These are phyloP conservation scores for Galaxias olidus DNA, from an alignment of 2,797 vertebrate genomes.

Conservation along the genomic window DNA sequence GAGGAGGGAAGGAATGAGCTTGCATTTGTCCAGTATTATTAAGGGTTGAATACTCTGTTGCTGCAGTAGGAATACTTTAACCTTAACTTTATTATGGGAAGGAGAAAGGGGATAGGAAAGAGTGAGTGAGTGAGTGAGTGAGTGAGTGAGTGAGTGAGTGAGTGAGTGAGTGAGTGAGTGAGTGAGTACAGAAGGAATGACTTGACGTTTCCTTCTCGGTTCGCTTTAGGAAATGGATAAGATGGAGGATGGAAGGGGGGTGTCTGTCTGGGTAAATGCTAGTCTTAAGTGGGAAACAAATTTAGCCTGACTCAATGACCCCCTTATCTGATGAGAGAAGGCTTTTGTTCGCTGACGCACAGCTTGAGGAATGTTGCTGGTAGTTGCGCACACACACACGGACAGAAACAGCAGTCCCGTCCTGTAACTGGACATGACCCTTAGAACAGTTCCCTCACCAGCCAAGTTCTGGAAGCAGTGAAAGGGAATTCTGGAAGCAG, in stretches of 20 bases:
- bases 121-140: too few relatives aligned
- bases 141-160: too few relatives aligned
- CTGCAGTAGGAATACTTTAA: constrained; percentile 22
- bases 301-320: constrained; percentile 61
- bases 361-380: constrained; percentile 59
- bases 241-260: not conserved
- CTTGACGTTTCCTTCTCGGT: not conserved
- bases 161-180: not conserved
- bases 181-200: not conserved
- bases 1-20: too few relatives aligned
- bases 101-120: too few relatives aligned
- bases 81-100: too few relatives aligned
- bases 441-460: constrained; percentile 8
- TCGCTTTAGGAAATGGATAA: not conserved
- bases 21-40: too few relatives aligned
- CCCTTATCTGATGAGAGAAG: constrained; percentile 58
- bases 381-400: constrained; percentile 22
- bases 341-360: constrained; percentile 60
- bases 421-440: constrained; percentile 2
- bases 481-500: too few relatives aligned
- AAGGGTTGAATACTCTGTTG: constrained; percentile 28
- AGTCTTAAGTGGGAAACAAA: constrained; percentile 67
- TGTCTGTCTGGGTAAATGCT: constrained; percentile 52
- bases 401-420: too few relatives aligned
- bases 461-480: not conserved